A percentile compares a stretch with the other conserved stretches of the same genome.
Conservation (phyloP, 2,113 vertebrate genomes). For the Atlantisia rogersi region DNA sequence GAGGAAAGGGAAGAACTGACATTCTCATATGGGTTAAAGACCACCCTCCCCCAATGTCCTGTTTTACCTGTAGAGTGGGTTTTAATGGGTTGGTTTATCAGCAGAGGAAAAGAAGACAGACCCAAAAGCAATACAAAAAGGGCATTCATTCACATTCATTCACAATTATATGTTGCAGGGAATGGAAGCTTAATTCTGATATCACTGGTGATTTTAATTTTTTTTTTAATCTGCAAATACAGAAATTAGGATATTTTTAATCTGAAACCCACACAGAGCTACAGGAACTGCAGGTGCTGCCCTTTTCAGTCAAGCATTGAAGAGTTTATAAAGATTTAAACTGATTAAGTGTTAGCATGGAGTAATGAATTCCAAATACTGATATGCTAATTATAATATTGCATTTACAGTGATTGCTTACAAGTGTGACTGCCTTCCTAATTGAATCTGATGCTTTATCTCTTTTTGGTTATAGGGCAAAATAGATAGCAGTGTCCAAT, state of each 20-base stretch:
- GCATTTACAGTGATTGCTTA: not conserved
- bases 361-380: not conserved
- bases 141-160: not conserved
- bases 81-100: not conserved
- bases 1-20: not conserved
- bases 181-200: not conserved
- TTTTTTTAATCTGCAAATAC: not conserved
- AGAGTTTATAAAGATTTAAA: not conserved
- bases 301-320: not conserved
- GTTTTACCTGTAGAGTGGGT: not conserved
- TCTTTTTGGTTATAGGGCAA: not conserved
- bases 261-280: not conserved
- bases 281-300: not conserved
- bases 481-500: not conserved
- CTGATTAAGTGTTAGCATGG: not conserved
- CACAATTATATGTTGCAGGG: not conserved
- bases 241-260: not conserved
- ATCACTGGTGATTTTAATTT: not conserved
- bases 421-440: not conserved
- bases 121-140: not conserved
- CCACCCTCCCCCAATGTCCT: accelerated
- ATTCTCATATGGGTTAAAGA: not conserved
- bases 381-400: not conserved
- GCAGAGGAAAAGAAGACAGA: not conserved
- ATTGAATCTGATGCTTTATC: not conserved